A percentile compares a stretch with the other conserved stretches of the same genome.
phyloP scores from a whole-genome alignment of 53 echinoderm and acorn worm species.

The Echinometra lucunter region DNA sequence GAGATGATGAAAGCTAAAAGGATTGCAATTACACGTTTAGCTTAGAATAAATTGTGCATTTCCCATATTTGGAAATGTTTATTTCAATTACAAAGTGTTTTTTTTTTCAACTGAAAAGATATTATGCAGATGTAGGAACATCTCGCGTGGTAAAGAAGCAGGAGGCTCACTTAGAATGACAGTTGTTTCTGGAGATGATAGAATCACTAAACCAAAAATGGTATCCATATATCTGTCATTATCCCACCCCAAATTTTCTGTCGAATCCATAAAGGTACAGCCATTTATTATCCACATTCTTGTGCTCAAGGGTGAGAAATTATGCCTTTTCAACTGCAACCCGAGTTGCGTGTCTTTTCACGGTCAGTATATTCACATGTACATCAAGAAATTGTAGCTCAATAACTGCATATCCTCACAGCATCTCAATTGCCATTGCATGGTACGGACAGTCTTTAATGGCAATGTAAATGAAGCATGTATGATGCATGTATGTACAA shows the following conservation, averaged over 20 bases:
- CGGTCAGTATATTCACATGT: not conserved
- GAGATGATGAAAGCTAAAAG: too few relatives aligned
- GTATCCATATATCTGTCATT: too few relatives aligned
- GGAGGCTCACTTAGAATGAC: too few relatives aligned
- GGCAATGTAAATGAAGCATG: too few relatives aligned
- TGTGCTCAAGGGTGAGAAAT: not conserved
- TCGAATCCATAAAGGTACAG: not conserved
- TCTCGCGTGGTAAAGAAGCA: too few relatives aligned
- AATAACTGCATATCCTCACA: not conserved
- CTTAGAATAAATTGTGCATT: too few relatives aligned
- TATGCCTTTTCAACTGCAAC: not conserved
- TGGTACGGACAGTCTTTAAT: not conserved
- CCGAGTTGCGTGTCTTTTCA: not conserved
- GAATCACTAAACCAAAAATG: too few relatives aligned
- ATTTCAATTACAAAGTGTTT: not conserved
- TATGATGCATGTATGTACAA: not conserved
- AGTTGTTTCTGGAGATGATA: too few relatives aligned
- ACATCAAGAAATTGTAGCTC: not conserved
- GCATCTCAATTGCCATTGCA: not conserved
- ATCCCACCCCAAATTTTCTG: not conserved
- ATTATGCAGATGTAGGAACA: not conserved
- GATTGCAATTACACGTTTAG: too few relatives aligned
- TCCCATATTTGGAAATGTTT: too few relatives aligned
- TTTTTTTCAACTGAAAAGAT: not conserved
- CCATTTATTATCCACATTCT: not conserved